Evolutionary conservation across 2,797 vertebrate genomes (phyloP).

Genomic region (Hypotaenidia okinawae): DNA sequence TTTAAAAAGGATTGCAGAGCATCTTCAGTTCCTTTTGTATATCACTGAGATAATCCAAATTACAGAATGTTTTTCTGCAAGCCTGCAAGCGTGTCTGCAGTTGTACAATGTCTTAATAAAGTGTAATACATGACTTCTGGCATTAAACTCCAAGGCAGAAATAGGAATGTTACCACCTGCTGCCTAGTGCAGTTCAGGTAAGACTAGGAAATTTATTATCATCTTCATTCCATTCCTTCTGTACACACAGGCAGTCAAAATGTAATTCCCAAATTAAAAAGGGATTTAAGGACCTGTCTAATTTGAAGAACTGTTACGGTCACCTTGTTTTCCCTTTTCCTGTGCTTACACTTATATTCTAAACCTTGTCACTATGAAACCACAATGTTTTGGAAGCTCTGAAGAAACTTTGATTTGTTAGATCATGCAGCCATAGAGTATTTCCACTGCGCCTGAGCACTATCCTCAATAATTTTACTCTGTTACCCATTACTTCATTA

Average conservation of each 20-base stretch:
- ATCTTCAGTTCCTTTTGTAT: neutral
- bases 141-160: neutral
- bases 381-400: neutral
- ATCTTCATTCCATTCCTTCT: neutral
- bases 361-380: neutral
- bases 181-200: neutral
- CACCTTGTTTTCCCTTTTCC: neutral
- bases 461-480: neutral
- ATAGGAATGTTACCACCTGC: neutral
- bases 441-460: neutral
- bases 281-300: neutral
- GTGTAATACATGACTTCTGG: neutral
- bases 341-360: neutral
- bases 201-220: neutral
- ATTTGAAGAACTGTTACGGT: neutral
- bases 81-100: neutral
- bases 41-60: neutral
- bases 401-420: neutral
- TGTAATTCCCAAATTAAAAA: neutral
- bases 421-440: neutral
- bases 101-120: neutral
- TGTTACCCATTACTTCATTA: neutral
- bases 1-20: neutral
- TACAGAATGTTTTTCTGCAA: neutral
- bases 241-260: neutral